Conservation (phyloP, 2,797 vertebrate genomes). For the Xiphorhynchus erythropygius region DNA sequence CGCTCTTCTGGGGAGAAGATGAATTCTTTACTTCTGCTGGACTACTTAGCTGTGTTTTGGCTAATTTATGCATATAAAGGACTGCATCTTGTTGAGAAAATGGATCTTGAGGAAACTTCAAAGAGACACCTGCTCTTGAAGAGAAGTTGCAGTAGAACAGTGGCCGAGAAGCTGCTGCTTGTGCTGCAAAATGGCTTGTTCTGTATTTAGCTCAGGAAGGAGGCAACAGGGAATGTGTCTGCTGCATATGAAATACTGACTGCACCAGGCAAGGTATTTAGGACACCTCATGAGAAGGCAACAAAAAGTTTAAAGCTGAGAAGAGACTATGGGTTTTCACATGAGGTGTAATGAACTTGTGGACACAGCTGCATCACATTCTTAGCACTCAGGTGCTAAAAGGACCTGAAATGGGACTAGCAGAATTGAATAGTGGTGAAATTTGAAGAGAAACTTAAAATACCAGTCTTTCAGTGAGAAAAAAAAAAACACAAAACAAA, state of each 20-base stretch:
- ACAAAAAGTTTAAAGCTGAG: not conserved
- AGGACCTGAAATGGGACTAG: not conserved
- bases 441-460: not conserved
- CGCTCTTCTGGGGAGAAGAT: not conserved
- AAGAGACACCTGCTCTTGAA: not conserved
- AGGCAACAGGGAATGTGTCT: not conserved
- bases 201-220: not conserved
- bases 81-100: not conserved
- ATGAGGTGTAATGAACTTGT: not conserved
- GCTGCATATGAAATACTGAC: not conserved
- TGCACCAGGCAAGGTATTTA: not conserved
- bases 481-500: not conserved
- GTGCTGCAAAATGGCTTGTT: not conserved
- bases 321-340: not conserved
- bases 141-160: not conserved
- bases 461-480: not conserved
- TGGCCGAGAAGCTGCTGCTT: accelerated
- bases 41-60: not conserved
- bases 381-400: not conserved
- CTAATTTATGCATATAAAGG: accelerated
- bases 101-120: not conserved
- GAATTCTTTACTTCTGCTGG: not conserved
- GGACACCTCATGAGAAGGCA: not conserved
- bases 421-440: not conserved
- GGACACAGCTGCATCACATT: not conserved